Base-by-base conservation (phyloP, 2,797 vertebrate species). In the Falco biarmicus region DNA sequence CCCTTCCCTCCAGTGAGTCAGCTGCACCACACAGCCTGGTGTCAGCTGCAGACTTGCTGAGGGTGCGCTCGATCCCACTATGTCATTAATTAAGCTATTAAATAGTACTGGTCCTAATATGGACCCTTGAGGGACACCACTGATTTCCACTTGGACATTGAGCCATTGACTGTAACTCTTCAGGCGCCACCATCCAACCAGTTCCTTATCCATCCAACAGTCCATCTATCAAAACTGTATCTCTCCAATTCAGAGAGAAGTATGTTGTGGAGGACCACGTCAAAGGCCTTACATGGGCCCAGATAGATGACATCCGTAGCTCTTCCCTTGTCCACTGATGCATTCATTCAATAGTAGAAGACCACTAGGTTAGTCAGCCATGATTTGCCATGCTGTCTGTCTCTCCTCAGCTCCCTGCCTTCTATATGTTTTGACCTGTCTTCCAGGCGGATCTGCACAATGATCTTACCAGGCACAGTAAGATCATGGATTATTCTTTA, bases 361-460 rank as follows among this genome's bases (percentile, higher is more conserved):
- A 64, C 41, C 14, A 34, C 43, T 29, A 47, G n/a, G n/a, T 47
- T 39, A 54, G 29, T 70, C n/a, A 61, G 19, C 8, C n/a, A 47
- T 0, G 0, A 20, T 63, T 29, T 59, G 29, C 26, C 21, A 17
- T 11, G 11, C 34, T 61, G 41, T 8, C 39, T 28, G 10, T n/a
- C 15, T 32, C 48, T 63, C 65, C 41, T 78, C 50, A 48, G n/a
- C n/a, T 59, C 28, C 14, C 39, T 77, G 64, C 10, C 41, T 79
- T 63, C 20, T 56, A 1, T 41, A 39, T 54, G 13, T 48, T 65
- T 61, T 9, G 6, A 45, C 25, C 34, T 10, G 15, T 31, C 32
- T 84, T 74, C 60, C 51, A 48, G n/a, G 13, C 74, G 29, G 34
- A 65, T 39, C 51, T 51, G 45, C 31, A 66, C 31, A 5, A 14